Conservation (phyloP, 2,888 invertebrate genomes). For the Ptychoptera albimana region DNA sequence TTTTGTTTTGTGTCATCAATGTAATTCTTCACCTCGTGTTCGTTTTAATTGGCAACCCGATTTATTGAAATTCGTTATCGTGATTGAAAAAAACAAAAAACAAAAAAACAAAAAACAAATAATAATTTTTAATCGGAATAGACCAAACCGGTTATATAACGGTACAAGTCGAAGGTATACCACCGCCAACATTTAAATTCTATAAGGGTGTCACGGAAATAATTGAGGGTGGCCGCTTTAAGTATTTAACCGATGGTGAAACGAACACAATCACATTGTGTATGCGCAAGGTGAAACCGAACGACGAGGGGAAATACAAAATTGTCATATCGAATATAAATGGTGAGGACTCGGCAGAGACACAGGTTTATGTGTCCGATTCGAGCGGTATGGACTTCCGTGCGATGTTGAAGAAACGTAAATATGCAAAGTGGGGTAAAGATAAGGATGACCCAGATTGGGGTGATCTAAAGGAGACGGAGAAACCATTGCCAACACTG, state of each 20-base stretch:
- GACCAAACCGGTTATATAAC: slow-evolving; percentile 88
- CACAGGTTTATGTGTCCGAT: slow-evolving; percentile 93
- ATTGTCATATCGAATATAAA: slow-evolving; percentile 83
- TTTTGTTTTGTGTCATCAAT: too few relatives aligned
- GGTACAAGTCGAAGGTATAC: slow-evolving; percentile 85
- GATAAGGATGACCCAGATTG: slow-evolving; percentile 85
- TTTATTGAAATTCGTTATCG: too few relatives aligned
- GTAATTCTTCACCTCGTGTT: too few relatives aligned
- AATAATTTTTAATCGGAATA: too few relatives aligned
- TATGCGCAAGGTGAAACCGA: slow-evolving; percentile 89
- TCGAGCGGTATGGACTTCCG: slow-evolving; percentile 98
- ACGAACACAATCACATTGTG: slow-evolving; percentile 83
- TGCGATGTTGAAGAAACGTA: slow-evolving; percentile 91
- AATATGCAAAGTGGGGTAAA: slow-evolving; percentile 85
- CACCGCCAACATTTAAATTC: slow-evolving; percentile 88
- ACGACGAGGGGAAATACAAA: slow-evolving; percentile 94
- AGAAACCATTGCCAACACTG: slow-evolving; percentile 69
- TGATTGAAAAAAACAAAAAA: too few relatives aligned
- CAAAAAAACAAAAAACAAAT: too few relatives aligned
- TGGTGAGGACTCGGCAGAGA: slow-evolving; percentile 91
- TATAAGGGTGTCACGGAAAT: slow-evolving; percentile 89
- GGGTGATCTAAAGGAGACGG: slow-evolving; percentile 83
- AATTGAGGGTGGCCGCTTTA: slow-evolving; percentile 89
- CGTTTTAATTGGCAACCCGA: too few relatives aligned
- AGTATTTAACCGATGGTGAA: slow-evolving; percentile 87